Percentiles rank a stretch among this genome's conserved stretches.
Evolutionary conservation across 1,140 invertebrate species (phyloP).

Genomic region (Heliothis virescens): DNA sequence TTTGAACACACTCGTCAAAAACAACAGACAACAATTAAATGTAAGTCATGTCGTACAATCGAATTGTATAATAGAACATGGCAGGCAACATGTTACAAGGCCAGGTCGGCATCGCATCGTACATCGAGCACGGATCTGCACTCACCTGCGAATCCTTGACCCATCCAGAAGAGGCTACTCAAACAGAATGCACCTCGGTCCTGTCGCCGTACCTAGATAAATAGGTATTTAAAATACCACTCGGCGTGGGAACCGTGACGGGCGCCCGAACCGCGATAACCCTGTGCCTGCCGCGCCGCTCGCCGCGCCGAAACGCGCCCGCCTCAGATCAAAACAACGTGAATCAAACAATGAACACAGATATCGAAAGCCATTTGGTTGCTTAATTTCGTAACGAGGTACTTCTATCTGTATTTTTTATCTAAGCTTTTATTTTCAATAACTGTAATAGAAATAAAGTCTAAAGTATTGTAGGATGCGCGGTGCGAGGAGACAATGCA

Average conservation of each 20-base stretch:
- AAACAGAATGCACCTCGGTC: slow-evolving; percentile 78
- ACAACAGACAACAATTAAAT: slow-evolving; percentile 46
- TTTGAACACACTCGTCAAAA: slow-evolving; percentile 15
- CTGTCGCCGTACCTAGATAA: slow-evolving; percentile 83
- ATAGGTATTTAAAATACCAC: slow-evolving; percentile 85
- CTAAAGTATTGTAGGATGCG: slow-evolving; percentile 59
- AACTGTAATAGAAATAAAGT: slow-evolving; percentile 73
- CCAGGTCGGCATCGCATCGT: slow-evolving; percentile 70
- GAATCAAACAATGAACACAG: slow-evolving; percentile 83
- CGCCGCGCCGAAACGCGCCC: slow-evolving; percentile 45
- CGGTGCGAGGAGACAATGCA: slow-evolving; percentile 46
- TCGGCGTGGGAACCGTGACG: slow-evolving; percentile 83
- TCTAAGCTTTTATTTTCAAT: slow-evolving; percentile 81
- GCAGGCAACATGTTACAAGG: slow-evolving; percentile 70
- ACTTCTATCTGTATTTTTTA: slow-evolving; percentile 79
- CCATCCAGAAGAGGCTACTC: slow-evolving; percentile 85
- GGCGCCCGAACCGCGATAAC: slow-evolving; percentile 75
- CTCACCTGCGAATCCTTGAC: slow-evolving; percentile 84
- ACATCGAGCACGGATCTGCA: slow-evolving; percentile 74
- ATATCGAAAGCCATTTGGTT: slow-evolving; percentile 83
- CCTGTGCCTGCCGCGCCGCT: slow-evolving; percentile 63
- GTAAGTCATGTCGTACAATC: slow-evolving; percentile 49
- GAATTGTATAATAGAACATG: slow-evolving; percentile 72
- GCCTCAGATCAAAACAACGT: slow-evolving; percentile 62
- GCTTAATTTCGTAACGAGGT: slow-evolving; percentile 80